Evolutionary conservation across 2,888 invertebrate genomes (phyloP).

Genomic region (Heliconius cydno): DNA sequence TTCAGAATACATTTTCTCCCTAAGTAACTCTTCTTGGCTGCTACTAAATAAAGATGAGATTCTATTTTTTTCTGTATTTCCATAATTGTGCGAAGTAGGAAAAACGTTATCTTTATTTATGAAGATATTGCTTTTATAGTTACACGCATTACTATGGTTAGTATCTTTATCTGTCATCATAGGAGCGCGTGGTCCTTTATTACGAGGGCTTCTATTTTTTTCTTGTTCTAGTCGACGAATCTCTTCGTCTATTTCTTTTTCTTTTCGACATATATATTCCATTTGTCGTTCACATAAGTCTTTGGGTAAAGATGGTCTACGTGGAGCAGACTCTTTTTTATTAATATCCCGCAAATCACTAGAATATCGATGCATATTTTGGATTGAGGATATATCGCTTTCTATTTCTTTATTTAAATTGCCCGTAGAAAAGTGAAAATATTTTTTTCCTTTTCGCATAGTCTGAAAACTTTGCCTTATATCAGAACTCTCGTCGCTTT

Average conservation of each 20-base stretch:
- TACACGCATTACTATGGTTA: conserved; percentile 54
- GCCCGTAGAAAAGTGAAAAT: conserved; percentile 77
- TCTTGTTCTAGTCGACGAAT: conserved; percentile 85
- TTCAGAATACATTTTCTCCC: conserved; percentile 93
- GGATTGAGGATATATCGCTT: conserved; percentile 75
- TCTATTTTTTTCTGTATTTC: conserved; percentile 57
- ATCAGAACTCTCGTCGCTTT: conserved; percentile 77
- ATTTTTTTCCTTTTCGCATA: conserved; percentile 69
- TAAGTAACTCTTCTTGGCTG: conserved; percentile 88
- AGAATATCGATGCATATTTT: conserved; percentile 75
- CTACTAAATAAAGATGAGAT: conserved; percentile 77
- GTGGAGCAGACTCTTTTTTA: conserved; percentile 57
- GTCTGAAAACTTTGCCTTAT: conserved; percentile 69
- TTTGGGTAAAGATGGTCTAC: conserved; percentile 85
- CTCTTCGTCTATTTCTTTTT: conserved; percentile 86
- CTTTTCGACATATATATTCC: conserved; percentile 86
- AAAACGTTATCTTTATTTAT: conserved; percentile 9
- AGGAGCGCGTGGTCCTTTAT: conserved; percentile 69
- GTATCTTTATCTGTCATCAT: conserved; percentile 69
- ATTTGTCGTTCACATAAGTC: conserved; percentile 86
- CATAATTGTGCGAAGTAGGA: conserved; percentile 45
- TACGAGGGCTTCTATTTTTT: conserved; percentile 60
- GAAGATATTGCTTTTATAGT: conserved; percentile 46
- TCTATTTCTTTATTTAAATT: conserved; percentile 78
- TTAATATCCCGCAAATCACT: conserved; percentile 61